Conservation (phyloP, 2,888 invertebrate species). For the Willowsia nigromaculata region DNA sequence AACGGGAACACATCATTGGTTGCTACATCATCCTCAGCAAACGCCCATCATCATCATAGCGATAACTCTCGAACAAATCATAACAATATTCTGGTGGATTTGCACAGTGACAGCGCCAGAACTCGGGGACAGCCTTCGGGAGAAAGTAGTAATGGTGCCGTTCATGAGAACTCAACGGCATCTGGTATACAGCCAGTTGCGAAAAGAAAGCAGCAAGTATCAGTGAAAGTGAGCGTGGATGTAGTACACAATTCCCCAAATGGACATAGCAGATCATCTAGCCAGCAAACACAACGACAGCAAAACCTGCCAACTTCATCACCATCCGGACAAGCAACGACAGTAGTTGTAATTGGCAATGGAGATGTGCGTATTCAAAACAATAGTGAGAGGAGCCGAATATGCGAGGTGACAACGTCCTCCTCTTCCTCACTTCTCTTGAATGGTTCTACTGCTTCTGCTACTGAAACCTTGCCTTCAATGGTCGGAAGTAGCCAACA, state of each 20-base stretch:
- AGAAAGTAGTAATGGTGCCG: background rate
- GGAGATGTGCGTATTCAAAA: constrained; percentile 56
- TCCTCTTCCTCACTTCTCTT: constrained; percentile 5
- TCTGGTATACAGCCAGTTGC: background rate
- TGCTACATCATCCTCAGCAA: background rate
- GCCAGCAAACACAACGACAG: constrained; percentile 21
- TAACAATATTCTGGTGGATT: background rate
- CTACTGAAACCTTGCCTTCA: background rate
- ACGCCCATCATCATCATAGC: background rate
- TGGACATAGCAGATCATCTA: constrained; percentile 19
- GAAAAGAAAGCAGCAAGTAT: constrained; percentile 47
- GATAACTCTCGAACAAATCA: background rate
- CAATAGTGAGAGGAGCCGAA: background rate
- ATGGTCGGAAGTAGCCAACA: background rate
- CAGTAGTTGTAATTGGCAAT: constrained; percentile 61
- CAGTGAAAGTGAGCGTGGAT: constrained; percentile 46
- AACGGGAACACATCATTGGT: constrained; percentile 42
- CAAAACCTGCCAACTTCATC: background rate
- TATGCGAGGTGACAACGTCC: background rate
- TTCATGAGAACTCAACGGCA: too few species aligned
- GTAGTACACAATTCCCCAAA: background rate
- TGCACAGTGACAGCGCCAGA: background rate
- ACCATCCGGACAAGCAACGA: constrained; percentile 36
- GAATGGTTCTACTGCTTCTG: background rate
- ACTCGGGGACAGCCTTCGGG: background rate